A percentile compares a stretch with the other conserved stretches of the same genome.
Evolutionary conservation across 2,888 invertebrate species (phyloP).

Genomic region (Spilosoma lubricipeda): DNA sequence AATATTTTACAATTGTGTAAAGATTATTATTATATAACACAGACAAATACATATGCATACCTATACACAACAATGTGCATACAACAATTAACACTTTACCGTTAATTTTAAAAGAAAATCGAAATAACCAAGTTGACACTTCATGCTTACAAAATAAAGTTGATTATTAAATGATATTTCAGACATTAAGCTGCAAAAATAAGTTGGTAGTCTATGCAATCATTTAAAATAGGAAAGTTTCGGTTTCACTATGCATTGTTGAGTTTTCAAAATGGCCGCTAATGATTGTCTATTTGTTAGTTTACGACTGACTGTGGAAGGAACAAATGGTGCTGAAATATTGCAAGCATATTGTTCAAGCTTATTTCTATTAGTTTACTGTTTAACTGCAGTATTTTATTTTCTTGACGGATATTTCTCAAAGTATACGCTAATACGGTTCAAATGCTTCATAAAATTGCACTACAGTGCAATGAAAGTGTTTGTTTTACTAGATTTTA

Average conservation of each 20-base stretch:
- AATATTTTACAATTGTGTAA: background rate
- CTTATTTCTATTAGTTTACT: conserved; percentile 43
- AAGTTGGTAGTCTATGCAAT: conserved; percentile 21
- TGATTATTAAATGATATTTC: background rate
- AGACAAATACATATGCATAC: background rate
- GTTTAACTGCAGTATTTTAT: conserved; percentile 48
- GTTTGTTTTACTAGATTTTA: no score
- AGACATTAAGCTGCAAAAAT: background rate
- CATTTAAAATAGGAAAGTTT: conserved; percentile 49
- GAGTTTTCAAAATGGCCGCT: conserved; percentile 55
- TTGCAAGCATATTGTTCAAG: conserved; percentile 38
- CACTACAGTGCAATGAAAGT: no score
- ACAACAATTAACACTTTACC: background rate
- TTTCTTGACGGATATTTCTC: conserved; percentile 43
- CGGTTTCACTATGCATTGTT: conserved; percentile 53
- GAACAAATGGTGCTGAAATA: conserved; percentile 54
- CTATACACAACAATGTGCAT: background rate
- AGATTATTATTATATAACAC: background rate
- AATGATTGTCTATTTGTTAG: conserved; percentile 59
- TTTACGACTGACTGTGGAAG: conserved; percentile 46
- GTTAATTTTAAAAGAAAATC: background rate
- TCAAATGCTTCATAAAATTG: conserved; percentile 19
- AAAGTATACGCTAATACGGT: conserved; percentile 22
- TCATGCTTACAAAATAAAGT: conserved; percentile 8
- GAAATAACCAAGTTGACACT: background rate